These are phyloP conservation scores for Watersipora subatra DNA, from an alignment of 1,140 invertebrate species.

Conservation along the genomic window DNA sequence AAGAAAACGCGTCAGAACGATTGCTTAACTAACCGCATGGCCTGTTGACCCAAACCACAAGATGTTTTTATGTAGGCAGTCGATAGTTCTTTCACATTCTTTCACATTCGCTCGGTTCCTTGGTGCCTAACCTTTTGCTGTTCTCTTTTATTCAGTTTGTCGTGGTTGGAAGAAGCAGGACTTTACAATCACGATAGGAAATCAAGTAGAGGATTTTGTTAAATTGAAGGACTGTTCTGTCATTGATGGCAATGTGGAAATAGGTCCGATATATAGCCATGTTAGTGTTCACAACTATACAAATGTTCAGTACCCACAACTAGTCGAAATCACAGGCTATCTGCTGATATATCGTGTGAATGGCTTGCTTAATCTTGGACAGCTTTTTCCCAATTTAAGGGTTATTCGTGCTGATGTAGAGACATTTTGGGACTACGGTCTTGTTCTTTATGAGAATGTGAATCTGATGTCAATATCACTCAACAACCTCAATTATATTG, in stretches of 20 bases:
- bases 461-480: constrained; percentile 64
- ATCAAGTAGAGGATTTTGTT: constrained; percentile 51
- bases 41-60: too few relatives aligned
- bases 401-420: constrained; percentile 77
- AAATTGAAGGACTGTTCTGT: constrained; percentile 63
- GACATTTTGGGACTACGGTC: constrained; percentile 69
- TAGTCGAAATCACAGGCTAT: constrained; percentile 56
- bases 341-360: constrained; percentile 59
- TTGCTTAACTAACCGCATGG: too few relatives aligned
- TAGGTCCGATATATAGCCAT: constrained; percentile 56
- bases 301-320: constrained; percentile 49
- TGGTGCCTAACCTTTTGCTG: too few relatives aligned
- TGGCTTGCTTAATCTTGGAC: constrained; percentile 60
- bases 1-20: too few relatives aligned
- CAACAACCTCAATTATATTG: constrained; percentile 51
- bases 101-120: too few relatives aligned
- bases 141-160: too few relatives aligned
- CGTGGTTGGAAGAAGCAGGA: too few relatives aligned
- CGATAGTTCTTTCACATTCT: too few relatives aligned
- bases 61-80: too few relatives aligned
- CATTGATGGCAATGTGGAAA: constrained; percentile 70
- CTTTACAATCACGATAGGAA: constrained; percentile 71
- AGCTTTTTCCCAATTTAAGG: constrained; percentile 84
- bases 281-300: constrained; percentile 31
- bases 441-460: constrained; percentile 62